Base-by-base conservation (phyloP, 2,113 vertebrate species). In the Oreochromis niloticus region DNA sequence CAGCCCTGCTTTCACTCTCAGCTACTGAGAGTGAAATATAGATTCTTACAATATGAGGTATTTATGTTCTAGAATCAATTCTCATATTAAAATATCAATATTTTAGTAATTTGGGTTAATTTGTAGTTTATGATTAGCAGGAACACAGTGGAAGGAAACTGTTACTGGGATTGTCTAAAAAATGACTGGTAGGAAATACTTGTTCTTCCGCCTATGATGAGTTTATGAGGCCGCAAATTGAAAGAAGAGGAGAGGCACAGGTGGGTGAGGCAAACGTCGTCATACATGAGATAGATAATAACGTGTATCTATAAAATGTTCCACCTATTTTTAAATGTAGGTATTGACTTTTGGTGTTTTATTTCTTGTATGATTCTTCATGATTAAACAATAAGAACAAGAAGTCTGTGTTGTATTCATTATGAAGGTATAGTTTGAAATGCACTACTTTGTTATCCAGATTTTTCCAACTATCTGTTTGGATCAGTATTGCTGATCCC, bases 191-290 rank as follows among this genome's bases (percentile, higher is more conserved):
- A 9, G 57, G 27, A 32, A 32, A 27, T 61, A 61, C 27, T 61
- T 1, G 27, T 61, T 32, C 27, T 61, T 32, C 27, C 27, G 1
- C 57, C 27, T 61, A 32, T 6, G 27, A 61, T 10, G 27, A 1
- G 27, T 61, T 32, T 61, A 59, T 32, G 57, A 32, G 5, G 57
- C 17, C 8, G 17, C 14, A 61, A 32, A 17, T 6, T 61, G 24
- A 61, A 61, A 14, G 57, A 61, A 32, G 27, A 17, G 57, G 27
- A 61, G 27, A 6, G 14, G 34, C 7, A 36, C 34, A 36, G 8
- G 34, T 36, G 34, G 8, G 7, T 0, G 14, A 1, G 57, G 24
- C 57, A 1, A 17, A 61, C 3, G 8, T 10, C 5, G 1, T 17
- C 57, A 32, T 32, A 32, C 34, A 36, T 36, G 2, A 36, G 34